Base-by-base conservation (phyloP, 1,140 invertebrate genomes). In the Drosophila nigrodunni region DNA sequence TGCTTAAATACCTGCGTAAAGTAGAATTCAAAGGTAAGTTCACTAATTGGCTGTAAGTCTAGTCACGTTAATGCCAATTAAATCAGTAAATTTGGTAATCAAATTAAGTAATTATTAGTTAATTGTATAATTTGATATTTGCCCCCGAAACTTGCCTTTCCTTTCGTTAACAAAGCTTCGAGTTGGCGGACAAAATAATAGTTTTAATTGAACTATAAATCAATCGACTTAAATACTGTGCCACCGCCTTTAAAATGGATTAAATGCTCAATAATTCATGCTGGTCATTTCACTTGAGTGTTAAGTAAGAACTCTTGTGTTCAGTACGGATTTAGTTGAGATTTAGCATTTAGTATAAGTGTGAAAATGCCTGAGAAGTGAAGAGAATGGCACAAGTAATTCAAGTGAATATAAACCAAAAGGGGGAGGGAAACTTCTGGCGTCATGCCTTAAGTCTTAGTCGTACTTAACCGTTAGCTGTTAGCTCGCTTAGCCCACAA, bases 21-120 rank as follows among this genome's bases (percentile, higher is more conserved):
- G 97, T 98, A 6, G 93, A 95, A 72, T 98, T 98, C 85, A 94
- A 94, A 94, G 97, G 97, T 98, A 93, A 94, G 93, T 78, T 35
- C 8, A 10, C 11, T 30, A 54, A 41, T 37, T n/a, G 21, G 18
- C 18, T 21, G 18, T 21, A 21, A 21, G 18, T 21, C 18, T 2
- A 21, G 18, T 21, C 18, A 21, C 18, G 18, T 21, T 21, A 21
- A 21, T 21, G 18, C 18, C 18, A 21, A 2, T 21, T 21, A 21
- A 21, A 21, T 1, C 18, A 21, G 18, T 21, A 2, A 21, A 21
- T 21, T 21, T 21, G 18, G 18, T 21, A 21, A 21, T 21, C 1
- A 21, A 21, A 21, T 21, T 21, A 21, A 21, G 18, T 21, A 21
- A 21, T 21, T 2, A 21, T 21, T 21, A 21, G 18, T 21, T 21